Base-by-base conservation (phyloP, 2,113 vertebrate species). In the Platichthys stellatus region DNA sequence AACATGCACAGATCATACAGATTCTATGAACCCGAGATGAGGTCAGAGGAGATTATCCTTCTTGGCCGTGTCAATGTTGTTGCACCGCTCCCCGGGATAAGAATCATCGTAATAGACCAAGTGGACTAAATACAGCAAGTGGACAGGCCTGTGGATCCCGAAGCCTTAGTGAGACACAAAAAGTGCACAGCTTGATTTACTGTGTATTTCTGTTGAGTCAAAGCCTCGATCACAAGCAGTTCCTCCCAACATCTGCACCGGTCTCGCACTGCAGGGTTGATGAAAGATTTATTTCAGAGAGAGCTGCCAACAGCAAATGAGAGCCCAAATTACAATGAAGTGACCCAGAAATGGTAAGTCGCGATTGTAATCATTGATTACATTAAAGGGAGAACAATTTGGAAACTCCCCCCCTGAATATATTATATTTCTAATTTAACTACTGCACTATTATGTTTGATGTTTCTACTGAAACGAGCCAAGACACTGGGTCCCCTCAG, bases 11-110 rank as follows among this genome's bases (percentile, higher is more conserved):
- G 70, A 86, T 84, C 65, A 69, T 47, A 24, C 58, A 63, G 72
- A 76, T 84, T 56, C 72, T 63, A 73, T 72, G 69, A 78, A 57
- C 24, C 31, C 15, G 21, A 76, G 68, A 73, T 83, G 62, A 83
- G 74, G 59, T 82, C 76, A 72, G 21, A 24, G 5, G 54, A 20
- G 54, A 23, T n/a, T 20, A n/a, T 20, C 6, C 20, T 58, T 28
- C 49, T 63, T 56, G 49, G 66, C 76, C 53, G 60, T 49, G 56
- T 77, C 78, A 69, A 11, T 79, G 21, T 24, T 59, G 57, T 61
- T 69, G 63, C 26, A 31, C 31, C 31, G 31, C 31, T 31, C 31
- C 31, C 31, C 21, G 54, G 6, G 21, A 63, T 62, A 72, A 69
- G 23, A 69, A 9, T 21, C 4, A 17, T 20, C 4, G 57, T 63